phyloP scores from a whole-genome alignment of 2,113 vertebrate species.

The Pseudopipra pipra region DNA sequence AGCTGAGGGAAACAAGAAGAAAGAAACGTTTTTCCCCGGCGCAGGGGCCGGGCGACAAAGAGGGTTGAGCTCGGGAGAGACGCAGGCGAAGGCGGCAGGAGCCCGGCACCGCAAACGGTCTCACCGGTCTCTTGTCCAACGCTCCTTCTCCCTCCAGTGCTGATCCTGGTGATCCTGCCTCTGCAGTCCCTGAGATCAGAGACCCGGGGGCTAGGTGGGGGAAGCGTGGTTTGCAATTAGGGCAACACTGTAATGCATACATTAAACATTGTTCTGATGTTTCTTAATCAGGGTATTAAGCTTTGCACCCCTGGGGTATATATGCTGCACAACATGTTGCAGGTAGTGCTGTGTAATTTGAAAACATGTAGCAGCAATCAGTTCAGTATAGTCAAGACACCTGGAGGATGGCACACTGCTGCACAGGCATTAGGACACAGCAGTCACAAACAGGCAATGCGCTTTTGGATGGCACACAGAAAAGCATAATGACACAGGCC shows the following conservation, averaged over 20 bases:
- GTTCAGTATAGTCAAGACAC: neutral
- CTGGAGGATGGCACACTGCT: accelerated
- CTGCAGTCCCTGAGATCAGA: neutral
- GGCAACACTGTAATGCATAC: neutral
- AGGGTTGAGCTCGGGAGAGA: neutral
- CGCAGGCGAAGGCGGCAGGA: neutral
- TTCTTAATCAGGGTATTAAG: neutral
- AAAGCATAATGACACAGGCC: neutral
- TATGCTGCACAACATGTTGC: neutral
- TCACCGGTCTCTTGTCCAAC: neutral
- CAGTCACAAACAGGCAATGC: neutral
- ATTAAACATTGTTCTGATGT: neutral
- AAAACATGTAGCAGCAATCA: neutral
- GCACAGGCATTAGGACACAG: neutral
- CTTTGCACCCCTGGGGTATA: neutral
- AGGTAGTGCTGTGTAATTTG: neutral
- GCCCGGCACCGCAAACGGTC: neutral
- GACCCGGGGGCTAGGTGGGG: neutral
- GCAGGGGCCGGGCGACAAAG: neutral
- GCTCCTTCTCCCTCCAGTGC: neutral
- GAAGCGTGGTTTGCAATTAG: neutral
- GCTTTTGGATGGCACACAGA: neutral
- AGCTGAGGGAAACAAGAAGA: neutral
- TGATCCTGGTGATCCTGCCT: neutral
- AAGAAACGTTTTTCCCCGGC: neutral